Base-by-base conservation (phyloP, 2,797 vertebrate genomes). In the Leptodactylus fallax region DNA sequence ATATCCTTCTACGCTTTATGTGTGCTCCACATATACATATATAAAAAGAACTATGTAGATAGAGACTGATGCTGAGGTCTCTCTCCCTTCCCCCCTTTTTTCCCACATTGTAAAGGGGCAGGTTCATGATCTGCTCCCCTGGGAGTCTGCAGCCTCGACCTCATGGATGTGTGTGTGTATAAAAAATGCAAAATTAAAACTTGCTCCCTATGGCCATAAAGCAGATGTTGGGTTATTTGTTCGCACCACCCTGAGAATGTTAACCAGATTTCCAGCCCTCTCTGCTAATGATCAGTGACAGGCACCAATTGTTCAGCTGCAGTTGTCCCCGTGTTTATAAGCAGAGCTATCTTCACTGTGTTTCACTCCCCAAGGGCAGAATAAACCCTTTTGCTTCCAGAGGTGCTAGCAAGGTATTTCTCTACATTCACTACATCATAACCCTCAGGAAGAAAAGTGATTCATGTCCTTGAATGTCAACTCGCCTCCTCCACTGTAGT, bases 171-270 rank as follows among this genome's bases (percentile, higher is more conserved):
- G n/a, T 82, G 79, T 78, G n/a, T 7, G 16, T 78, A 9, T 79
- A 87, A 90, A 88, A 89, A 90, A 90, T 87, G 85, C 17, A 87
- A 83, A 90, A 79, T 85, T 86, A 69, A 49, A 60, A 36, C 36
- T 60, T 6, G 49, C 55, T 89, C 79, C n/a, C 65, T 65, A 79
- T 87, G 87, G 84, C 77, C 79, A 65, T 81, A 74, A 89, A 77
- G 60, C 23, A 53, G 72, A 27, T 58, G 85, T 84, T 81, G 45
- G 55, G 14, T 65, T 83, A 23, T 5, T 63, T 85, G 0, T 90
- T 86, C 60, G 56, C 85, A 79, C 84, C 61, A 89, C 83, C 58
- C 27, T 83, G 14, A 51, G 12, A 60, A 53, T 78, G 53, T 77
- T 8, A 91, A 74, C 56, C 63, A 90, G 19, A 60, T 92, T 87